Conservation (phyloP, 2,113 vertebrate species). For the Gavialis gangeticus region DNA sequence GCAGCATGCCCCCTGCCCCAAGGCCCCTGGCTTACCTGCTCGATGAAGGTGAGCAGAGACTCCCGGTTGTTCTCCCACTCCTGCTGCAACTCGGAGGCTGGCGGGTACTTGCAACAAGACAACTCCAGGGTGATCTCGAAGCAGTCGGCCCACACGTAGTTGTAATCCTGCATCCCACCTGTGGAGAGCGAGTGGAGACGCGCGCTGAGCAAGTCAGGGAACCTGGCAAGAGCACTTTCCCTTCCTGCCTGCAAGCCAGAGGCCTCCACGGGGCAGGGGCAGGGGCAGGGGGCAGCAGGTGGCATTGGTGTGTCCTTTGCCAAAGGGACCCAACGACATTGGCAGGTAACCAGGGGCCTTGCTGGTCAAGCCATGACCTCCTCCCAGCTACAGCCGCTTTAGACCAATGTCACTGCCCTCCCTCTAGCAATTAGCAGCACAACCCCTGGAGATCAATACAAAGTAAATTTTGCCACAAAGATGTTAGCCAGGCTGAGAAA, state of each 20-base stretch:
- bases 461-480: background rate
- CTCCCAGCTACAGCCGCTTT: background rate
- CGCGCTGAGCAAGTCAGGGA: background rate
- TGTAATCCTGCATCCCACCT: constrained; percentile 99
- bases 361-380: background rate
- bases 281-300: no score
- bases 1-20: fast-evolving
- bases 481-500: background rate
- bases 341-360: background rate
- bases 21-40: constrained; percentile 82
- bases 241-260: background rate
- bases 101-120: constrained; percentile 96
- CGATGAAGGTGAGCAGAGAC: constrained; percentile 92
- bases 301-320: no score
- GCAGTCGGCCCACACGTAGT: constrained; percentile 94
- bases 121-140: constrained; percentile 96
- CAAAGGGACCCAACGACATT: no score
- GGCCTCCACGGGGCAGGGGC: fast-evolving
- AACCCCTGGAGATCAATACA: background rate
- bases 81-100: constrained; percentile 80
- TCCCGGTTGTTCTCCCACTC: constrained; percentile 96
- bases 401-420: background rate
- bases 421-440: background rate
- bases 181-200: constrained; percentile 27
- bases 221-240: fast-evolving